Base-by-base conservation (phyloP, 2,888 invertebrate species). In the Epinotia demarniana region DNA sequence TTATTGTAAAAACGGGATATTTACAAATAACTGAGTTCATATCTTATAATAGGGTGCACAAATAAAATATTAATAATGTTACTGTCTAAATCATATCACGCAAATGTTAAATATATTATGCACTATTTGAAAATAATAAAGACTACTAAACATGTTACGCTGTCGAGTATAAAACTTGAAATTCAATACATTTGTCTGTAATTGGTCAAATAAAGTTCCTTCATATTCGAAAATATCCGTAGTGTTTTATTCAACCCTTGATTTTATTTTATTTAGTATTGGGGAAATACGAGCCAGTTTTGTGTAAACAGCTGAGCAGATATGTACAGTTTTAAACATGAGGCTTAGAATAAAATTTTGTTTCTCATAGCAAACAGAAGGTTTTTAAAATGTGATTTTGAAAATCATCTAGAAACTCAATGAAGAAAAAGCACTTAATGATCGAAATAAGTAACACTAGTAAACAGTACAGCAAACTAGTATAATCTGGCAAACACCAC, bases 141-240 rank as follows among this genome's bases (percentile, higher is more conserved):
- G 81, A 75, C 70, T 85, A 83, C 86, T 85, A 83, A 83, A 86
- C 81, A 86, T 79, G 75, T 79, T 79, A 77, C 78, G 77, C 75
- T 78, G 80, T 87, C 82, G 80, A 85, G 84, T 87, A 86, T 81
- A 79, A 85, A 84, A 83, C 53, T 69, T 77, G 68, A 58, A 77
- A 75, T 78, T 71, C 72, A 68, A 77, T 67, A 84, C 85, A 85
- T 87, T 89, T 90, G 88, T 91, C 90, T 89, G 87, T 90, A 90
- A 90, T 88, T 90, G 90, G 89, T 90, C 88, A 90, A 93, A 91
- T 94, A 94, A 93, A 94, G 92, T 92, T 93, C 92, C 93, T 92
- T 92, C 90, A 84, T 89, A 91, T 87, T 88, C 84, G 79, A 81
- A 82, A 83, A 72, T 49, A 49, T 19, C 77, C 46, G 49, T 55